Evolutionary conservation across 2,113 vertebrate genomes (phyloP).

Genomic region (Amblyopsis rosae): DNA sequence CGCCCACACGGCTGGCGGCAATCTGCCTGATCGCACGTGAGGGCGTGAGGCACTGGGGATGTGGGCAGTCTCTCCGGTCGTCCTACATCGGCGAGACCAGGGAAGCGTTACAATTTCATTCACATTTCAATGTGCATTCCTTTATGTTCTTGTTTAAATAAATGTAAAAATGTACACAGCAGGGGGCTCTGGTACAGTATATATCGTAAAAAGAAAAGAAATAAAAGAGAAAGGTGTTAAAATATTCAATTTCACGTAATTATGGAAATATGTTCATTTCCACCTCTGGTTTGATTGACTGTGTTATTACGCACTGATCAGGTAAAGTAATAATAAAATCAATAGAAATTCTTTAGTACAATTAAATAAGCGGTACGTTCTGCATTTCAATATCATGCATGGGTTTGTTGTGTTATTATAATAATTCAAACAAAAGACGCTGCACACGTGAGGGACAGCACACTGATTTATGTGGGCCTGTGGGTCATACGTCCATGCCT

Average conservation of each 20-base stretch:
- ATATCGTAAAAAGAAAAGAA: no score
- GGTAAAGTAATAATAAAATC: not conserved
- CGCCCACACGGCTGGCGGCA: no score
- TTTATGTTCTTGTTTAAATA: no score
- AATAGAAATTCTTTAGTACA: not conserved
- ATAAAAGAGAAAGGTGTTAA: not conserved
- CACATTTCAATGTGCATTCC: no score
- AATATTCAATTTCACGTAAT: not conserved
- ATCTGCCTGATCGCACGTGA: no score
- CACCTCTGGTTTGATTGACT: not conserved
- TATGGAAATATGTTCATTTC: not conserved
- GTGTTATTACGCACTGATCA: not conserved
- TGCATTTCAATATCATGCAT: not conserved
- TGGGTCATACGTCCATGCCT: slow-evolving; percentile 52
- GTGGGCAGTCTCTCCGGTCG: no score
- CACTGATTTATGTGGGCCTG: slow-evolving; percentile 47
- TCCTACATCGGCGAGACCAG: no score
- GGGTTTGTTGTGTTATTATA: not conserved
- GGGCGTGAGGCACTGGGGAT: no score
- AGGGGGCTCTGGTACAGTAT: no score
- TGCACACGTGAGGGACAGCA: not conserved
- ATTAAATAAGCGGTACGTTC: not conserved
- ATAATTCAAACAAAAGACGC: slow-evolving; percentile 7
- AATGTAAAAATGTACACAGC: no score
- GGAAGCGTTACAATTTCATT: no score